Evolutionary conservation across 2,113 vertebrate genomes (phyloP).

Genomic region (Lepidothrix coronata): DNA sequence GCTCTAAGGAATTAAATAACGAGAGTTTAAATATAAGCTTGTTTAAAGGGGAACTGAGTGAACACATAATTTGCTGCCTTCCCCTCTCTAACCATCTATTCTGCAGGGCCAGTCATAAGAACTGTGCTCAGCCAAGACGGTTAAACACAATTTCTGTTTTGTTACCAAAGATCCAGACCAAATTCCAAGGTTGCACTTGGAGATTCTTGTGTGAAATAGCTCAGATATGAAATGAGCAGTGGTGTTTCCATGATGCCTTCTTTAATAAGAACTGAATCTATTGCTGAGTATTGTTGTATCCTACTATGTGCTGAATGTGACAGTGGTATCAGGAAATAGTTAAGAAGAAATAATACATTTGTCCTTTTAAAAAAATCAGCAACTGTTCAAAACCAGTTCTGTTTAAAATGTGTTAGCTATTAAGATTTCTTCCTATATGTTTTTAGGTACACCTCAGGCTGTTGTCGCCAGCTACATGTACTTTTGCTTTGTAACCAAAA

Average conservation of each 20-base stretch:
- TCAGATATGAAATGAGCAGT: not conserved
- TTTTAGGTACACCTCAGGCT: not conserved
- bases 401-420: not conserved
- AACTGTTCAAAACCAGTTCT: not conserved
- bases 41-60: not conserved
- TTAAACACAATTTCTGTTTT: not conserved
- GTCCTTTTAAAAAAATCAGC: not conserved
- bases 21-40: not conserved
- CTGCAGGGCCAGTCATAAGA: not conserved
- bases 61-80: not conserved
- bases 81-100: not conserved
- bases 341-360: not conserved
- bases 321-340: not conserved
- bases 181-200: not conserved
- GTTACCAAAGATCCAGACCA: not conserved
- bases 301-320: not conserved
- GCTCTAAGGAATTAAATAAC: not conserved
- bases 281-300: not conserved
- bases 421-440: not conserved
- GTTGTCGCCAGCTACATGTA: not conserved
- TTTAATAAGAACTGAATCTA: not conserved
- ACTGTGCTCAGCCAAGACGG: not conserved
- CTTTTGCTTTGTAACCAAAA: not conserved
- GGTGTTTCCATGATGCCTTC: not conserved
- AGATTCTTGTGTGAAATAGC: not conserved